These are phyloP conservation scores for Callionymus lyra DNA, from an alignment of 2,113 vertebrate species.

Conservation along the genomic window DNA sequence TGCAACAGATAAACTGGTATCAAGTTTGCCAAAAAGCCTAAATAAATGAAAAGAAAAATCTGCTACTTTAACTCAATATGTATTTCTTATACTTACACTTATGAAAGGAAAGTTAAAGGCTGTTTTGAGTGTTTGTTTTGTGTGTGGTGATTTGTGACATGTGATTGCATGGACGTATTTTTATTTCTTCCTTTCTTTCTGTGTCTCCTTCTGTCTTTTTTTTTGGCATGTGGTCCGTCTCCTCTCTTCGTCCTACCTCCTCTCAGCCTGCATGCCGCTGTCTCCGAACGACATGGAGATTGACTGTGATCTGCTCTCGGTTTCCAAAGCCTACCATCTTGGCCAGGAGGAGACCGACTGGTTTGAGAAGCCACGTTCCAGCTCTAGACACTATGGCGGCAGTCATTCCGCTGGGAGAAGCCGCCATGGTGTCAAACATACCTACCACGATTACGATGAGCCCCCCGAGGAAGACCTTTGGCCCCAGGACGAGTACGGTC, in stretches of 20 bases:
- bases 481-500: conserved; percentile 83
- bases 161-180: conserved; percentile 53
- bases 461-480: conserved; percentile 86
- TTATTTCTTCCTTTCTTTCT: conserved; percentile 53
- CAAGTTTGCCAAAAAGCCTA: too few species aligned
- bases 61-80: too few species aligned
- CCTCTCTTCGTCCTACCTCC: conserved; percentile 58
- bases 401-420: conserved; percentile 86
- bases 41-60: too few species aligned
- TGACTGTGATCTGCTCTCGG: conserved; percentile 96
- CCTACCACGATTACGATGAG: conserved; percentile 92
- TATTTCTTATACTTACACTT: too few species aligned
- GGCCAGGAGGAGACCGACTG: conserved; percentile 99
- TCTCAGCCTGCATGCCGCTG: conserved; percentile 68
- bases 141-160: conserved; percentile 2
- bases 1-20: too few species aligned
- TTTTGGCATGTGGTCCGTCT: conserved; percentile 56
- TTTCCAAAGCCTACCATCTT: conserved; percentile 99
- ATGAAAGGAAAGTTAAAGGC: too few species aligned
- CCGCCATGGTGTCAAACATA: conserved; percentile 80
- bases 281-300: conserved; percentile 63
- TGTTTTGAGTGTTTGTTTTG: conserved; percentile 2
- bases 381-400: conserved; percentile 83
- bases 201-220: conserved; percentile 46
- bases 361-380: conserved; percentile 97